These are phyloP conservation scores for Apocrypta bakeri DNA, from an alignment of 1,140 invertebrate genomes.

Conservation along the genomic window DNA sequence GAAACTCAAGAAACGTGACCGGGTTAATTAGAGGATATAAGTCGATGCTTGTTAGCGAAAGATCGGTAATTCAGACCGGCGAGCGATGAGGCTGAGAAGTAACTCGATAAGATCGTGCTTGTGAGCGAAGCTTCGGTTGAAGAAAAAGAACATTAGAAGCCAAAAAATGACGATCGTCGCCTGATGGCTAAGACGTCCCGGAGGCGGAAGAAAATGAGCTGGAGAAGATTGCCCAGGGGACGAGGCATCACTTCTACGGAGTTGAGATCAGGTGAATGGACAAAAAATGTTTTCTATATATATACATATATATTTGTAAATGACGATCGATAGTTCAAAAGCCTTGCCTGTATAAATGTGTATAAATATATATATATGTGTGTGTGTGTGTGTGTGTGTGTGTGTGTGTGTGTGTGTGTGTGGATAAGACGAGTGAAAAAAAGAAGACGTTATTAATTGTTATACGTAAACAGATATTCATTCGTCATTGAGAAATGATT, in stretches of 20 bases:
- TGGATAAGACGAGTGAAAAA: background rate
- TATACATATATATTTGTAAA: no score
- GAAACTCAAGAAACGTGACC: no score
- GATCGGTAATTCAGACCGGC: no score
- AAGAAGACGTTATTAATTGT: slow-evolving; percentile 15
- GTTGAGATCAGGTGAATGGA: slow-evolving; percentile 59
- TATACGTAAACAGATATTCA: background rate
- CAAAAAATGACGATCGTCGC: no score
- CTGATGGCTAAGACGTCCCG: background rate
- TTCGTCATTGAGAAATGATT: background rate
- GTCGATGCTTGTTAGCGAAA: no score
- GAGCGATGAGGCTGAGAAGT: no score
- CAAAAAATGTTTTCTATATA: no score
- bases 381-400: no score
- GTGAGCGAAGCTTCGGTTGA: no score
- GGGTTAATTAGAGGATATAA: no score
- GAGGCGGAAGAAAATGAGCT: slow-evolving; percentile 48
- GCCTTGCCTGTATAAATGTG: background rate
- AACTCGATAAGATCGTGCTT: no score
- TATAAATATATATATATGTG: background rate
- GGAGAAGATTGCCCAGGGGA: slow-evolving; percentile 54
- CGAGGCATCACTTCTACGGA: slow-evolving; percentile 57
- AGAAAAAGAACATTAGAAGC: no score
- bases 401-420: background rate
- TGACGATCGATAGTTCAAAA: slow-evolving; percentile 14